Evolutionary conservation across 35 echinoderm and acorn worm genomes (phyloP).

Genomic region (Patiria miniata): DNA sequence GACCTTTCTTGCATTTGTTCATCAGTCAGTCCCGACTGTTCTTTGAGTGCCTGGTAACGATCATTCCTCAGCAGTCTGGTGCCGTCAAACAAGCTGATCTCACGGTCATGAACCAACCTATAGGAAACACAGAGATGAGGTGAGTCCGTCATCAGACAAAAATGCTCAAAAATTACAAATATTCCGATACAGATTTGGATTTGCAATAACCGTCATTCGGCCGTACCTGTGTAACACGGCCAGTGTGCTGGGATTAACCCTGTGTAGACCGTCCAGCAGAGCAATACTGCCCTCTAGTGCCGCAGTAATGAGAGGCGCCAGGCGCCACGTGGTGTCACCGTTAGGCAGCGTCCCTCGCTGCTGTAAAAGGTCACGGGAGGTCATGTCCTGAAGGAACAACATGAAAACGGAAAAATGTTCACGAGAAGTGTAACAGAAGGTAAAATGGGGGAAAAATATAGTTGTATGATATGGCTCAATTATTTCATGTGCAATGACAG

Average conservation of each 20-base stretch:
- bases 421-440: no score
- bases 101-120: conserved; percentile 94
- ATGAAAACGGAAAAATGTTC: no score
- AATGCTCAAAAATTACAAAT: no score
- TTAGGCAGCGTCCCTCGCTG: conserved; percentile 86
- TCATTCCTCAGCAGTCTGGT: conserved; percentile 79
- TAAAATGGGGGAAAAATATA: no score
- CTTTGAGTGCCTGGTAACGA: conserved; percentile 73
- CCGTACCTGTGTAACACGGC: conserved; percentile 86
- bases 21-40: conserved; percentile 71
- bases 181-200: no score
- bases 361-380: conserved; percentile 90
- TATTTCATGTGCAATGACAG: no score
- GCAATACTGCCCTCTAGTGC: conserved; percentile 96
- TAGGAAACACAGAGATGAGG: no score
- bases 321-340: conserved; percentile 89
- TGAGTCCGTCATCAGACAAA: no score
- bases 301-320: conserved; percentile 83
- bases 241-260: conserved; percentile 90
- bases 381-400: conserved; percentile 82
- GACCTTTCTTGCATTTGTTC: conserved; percentile 74
- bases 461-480: no score
- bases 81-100: conserved; percentile 91
- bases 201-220: no score
- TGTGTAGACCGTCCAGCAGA: conserved; percentile 85